These are phyloP conservation scores for Ianthella basta DNA, from an alignment of 37 sponge, comb jelly and placozoan genomes.

Conservation along the genomic window DNA sequence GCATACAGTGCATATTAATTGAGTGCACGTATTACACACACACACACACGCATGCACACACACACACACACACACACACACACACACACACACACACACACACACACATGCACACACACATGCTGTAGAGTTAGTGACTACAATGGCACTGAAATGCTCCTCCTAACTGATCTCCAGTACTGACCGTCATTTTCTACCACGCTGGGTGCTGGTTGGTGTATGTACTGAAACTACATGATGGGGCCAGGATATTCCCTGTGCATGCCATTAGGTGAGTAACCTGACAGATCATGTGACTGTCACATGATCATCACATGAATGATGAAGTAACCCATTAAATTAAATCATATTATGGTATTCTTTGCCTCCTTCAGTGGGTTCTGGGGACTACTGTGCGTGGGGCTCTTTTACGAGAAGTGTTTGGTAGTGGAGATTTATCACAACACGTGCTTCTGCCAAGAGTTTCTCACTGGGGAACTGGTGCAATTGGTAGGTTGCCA, in stretches of 20 bases:
- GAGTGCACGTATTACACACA: too few relatives aligned
- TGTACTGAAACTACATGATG: constrained; percentile 57
- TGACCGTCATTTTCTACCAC: constrained; percentile 72
- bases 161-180: constrained; percentile 40
- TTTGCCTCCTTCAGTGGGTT: constrained; percentile 72
- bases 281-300: too few relatives aligned
- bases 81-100: too few relatives aligned
- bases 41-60: constrained; percentile 10
- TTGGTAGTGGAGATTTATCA: constrained; percentile 65
- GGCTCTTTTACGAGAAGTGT: constrained; percentile 57
- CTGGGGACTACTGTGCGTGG: constrained; percentile 82
- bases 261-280: too few relatives aligned
- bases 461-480: not conserved
- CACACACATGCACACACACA: too few relatives aligned
- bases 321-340: too few relatives aligned
- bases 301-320: too few relatives aligned
- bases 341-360: too few relatives aligned
- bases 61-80: too few relatives aligned
- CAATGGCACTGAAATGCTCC: too few relatives aligned
- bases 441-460: constrained; percentile 66
- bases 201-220: constrained; percentile 69
- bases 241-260: constrained; percentile 86
- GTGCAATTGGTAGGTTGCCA: constrained; percentile 1
- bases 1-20: constrained; percentile 8
- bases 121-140: too few relatives aligned